Percentiles rank a stretch among this genome's conserved stretches.
phyloP scores from a whole-genome alignment of 64 coral and sea anemone species.

The Anthopleura sola region DNA sequence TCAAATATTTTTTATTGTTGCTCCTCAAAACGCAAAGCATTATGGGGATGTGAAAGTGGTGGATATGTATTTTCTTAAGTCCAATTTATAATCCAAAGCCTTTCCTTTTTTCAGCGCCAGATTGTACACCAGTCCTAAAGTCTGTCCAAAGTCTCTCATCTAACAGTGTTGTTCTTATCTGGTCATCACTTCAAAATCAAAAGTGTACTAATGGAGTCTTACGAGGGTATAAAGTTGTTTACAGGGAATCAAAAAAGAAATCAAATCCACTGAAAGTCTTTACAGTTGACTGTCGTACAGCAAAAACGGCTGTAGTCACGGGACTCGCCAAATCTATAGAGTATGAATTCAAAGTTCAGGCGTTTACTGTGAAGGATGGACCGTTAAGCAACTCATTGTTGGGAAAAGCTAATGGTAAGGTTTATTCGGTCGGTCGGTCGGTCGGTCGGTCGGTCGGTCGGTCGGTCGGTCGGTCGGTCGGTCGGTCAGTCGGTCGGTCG shows the following conservation, averaged over 20 bases:
- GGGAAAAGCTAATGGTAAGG: neutral
- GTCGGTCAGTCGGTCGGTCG: too few relatives aligned
- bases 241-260: neutral
- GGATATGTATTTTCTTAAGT: neutral
- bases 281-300: neutral
- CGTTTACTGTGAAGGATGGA: slow-evolving; percentile 4
- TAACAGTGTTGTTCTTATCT: neutral
- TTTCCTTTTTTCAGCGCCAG: neutral
- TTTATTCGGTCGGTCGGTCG: too few relatives aligned
- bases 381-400: neutral
- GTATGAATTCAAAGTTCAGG: neutral
- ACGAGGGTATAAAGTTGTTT: slow-evolving; percentile 4
- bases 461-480: too few relatives aligned
- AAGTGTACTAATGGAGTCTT: neutral
- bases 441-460: too few relatives aligned
- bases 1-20: too few relatives aligned
- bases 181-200: neutral
- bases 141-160: neutral
- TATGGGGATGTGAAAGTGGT: too few relatives aligned
- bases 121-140: neutral
- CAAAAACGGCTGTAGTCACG: neutral
- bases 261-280: neutral
- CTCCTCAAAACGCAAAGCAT: too few relatives aligned
- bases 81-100: neutral
- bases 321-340: neutral